Evolutionary conservation across 2,797 vertebrate species (phyloP), one percentile per base, ranked within the genome.

Genomic region (Graptemys geographica): DNA sequence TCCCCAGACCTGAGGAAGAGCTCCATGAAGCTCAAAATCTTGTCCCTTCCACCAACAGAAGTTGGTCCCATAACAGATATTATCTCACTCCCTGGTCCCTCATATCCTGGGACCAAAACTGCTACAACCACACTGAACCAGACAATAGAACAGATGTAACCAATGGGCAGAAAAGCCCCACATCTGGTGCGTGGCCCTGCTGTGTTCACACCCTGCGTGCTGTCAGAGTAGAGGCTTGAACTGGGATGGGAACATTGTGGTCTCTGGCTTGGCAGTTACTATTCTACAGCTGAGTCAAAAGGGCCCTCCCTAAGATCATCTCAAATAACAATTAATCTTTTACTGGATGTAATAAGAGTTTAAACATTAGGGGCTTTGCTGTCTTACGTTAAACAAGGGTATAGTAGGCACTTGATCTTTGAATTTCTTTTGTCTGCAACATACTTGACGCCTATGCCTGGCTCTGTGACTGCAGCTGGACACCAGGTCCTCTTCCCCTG

Each of bases 391-490:
- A 83, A 95, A 56, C 87, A 86, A 83, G 1, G 62, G 84, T 82
- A 84, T 52, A 33, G 81, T 3, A 57, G 51, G 57, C 86, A 57
- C 87, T 37, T 92, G 96, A 94, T 95, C 95, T 90, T 37, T 72
- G 83, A 52, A 76, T 0, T 7, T 69, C 86, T 21, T 37, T 41
- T 41, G 85, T 51, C 31, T 0, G 49, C 0, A 4, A 89, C 1
- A 1, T 0, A 33, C 62, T 59, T 1, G 62, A 51, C 15, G 44
- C 15, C 59, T 56, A 18, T 28, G 91, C 92, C 62, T 3, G 74
- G 23, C 65, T 41, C 15, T 7, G 62, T 52, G 55, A 51, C 79
- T 0, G 0, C 0, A 59, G 31, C 69, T 0, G 74, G 65, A 3
- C 81, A 2, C 4, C 87, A 37, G 82, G 7, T 3, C 37, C 51